These are phyloP conservation scores for Dioctria linearis DNA, from an alignment of 2,888 invertebrate species.

Conservation along the genomic window DNA sequence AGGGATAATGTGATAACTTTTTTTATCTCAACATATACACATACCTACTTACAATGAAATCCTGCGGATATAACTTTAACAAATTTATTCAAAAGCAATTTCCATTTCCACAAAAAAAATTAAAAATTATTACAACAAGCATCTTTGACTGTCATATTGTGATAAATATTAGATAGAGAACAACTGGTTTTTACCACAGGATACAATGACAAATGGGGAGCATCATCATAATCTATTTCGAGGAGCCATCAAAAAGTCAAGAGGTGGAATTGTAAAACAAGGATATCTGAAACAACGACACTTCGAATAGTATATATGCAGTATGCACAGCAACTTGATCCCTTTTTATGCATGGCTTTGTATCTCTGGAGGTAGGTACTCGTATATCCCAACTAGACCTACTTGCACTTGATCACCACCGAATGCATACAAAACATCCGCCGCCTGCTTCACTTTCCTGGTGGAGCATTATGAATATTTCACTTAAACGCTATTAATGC, in stretches of 20 bases:
- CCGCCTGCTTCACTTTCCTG: not conserved
- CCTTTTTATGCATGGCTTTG: not conserved
- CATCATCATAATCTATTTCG: not conserved
- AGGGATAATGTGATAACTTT: not conserved
- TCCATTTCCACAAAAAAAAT: not conserved
- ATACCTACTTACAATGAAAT: not conserved
- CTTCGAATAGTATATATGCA: not conserved
- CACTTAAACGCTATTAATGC: not conserved
- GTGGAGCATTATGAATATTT: constrained; percentile 6
- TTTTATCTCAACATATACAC: not conserved
- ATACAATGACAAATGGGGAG: not conserved
- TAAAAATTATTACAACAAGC: not conserved
- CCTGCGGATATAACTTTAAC: not conserved
- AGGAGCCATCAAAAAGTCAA: constrained; percentile 16
- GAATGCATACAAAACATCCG: not conserved
- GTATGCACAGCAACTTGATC: not conserved
- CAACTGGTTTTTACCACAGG: not conserved
- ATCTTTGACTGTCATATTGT: not conserved
- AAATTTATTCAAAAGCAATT: not conserved
- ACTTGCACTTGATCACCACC: not conserved
- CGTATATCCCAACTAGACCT: not conserved
- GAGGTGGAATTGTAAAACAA: not conserved
- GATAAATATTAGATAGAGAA: not conserved
- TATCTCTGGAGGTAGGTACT: too few species aligned
- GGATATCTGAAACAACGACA: not conserved